phyloP scores from a whole-genome alignment of 2,113 vertebrate genomes.

The Pelecanoides urinatrix region DNA sequence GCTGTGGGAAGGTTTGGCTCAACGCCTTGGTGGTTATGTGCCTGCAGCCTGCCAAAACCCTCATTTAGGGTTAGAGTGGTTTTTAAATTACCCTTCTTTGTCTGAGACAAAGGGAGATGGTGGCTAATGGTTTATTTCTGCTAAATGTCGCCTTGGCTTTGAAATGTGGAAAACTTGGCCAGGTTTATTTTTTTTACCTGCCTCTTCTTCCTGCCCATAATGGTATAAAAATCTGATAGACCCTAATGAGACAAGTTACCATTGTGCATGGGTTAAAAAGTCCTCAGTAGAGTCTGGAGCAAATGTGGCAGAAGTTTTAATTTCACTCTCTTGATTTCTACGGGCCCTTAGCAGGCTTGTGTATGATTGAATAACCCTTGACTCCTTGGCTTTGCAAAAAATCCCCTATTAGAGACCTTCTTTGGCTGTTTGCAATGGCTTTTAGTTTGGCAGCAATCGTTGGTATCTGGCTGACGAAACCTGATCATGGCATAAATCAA shows the following conservation, averaged over 20 bases:
- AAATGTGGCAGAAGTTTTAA: not conserved
- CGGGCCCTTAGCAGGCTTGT: not conserved
- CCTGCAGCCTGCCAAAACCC: not conserved
- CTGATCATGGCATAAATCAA: slow-evolving; percentile 14
- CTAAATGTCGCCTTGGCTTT: not conserved
- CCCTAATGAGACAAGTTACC: not conserved
- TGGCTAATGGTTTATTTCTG: not conserved
- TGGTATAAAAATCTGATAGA: not conserved
- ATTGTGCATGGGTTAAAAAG: rapidly evolving
- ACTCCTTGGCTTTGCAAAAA: not conserved
- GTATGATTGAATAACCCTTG: not conserved
- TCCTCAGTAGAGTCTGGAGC: not conserved
- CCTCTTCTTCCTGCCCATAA: not conserved
- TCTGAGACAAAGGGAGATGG: not conserved
- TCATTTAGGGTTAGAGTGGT: not conserved
- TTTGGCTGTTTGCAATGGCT: not conserved
- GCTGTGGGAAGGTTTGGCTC: not conserved
- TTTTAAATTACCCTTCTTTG: not conserved
- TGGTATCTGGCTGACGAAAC: not conserved
- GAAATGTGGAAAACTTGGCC: not conserved
- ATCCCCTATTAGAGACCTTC: not conserved
- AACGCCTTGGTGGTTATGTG: rapidly evolving
- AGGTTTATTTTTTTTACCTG: not conserved
- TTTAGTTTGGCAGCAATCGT: not conserved
- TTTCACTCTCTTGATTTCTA: not conserved